phyloP scores from a whole-genome alignment of 2,888 invertebrate genomes.

The Amblyteles armatorius region DNA sequence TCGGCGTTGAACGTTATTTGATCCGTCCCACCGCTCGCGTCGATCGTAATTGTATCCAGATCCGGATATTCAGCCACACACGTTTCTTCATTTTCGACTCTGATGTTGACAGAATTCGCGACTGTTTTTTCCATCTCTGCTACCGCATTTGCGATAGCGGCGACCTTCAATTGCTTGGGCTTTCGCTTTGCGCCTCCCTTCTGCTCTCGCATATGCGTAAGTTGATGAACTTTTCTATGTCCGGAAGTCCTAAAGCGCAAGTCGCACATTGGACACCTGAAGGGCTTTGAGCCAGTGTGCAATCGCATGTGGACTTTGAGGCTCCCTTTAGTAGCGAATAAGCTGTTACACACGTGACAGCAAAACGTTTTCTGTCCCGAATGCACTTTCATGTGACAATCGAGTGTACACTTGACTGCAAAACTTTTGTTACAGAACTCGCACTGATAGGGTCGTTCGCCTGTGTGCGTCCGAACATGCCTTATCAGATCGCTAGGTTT shows the following conservation, averaged over 20 bases:
- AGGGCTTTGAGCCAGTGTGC: conserved; percentile 88
- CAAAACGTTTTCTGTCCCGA: conserved; percentile 86
- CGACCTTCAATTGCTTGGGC: conserved; percentile 73
- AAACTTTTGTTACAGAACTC: conserved; percentile 86
- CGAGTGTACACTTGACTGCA: conserved; percentile 88
- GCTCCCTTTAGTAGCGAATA: conserved; percentile 89
- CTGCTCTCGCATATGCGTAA: conserved; percentile 85
- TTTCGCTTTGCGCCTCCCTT: conserved; percentile 67
- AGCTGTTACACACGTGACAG: conserved; percentile 88
- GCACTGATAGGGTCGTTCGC: conserved; percentile 89
- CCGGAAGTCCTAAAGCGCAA: conserved; percentile 88
- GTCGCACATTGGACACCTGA: conserved; percentile 87
- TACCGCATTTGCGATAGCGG: conserved; percentile 72
- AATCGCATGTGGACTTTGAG: conserved; percentile 89
- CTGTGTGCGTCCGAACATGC: conserved; percentile 89
- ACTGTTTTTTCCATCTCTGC: conserved; percentile 65
- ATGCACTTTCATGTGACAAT: conserved; percentile 88
- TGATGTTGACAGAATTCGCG: conserved; percentile 60
- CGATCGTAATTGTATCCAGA: conserved; percentile 74
- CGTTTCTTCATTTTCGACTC: conserved; percentile 44
- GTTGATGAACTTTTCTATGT: conserved; percentile 88
- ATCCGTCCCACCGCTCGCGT: conserved; percentile 71
- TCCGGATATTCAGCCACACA: conserved; percentile 66
- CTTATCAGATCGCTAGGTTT: conserved; percentile 89
- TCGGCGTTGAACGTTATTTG: conserved; percentile 78